A percentile compares a stretch with the other conserved stretches of the same genome.
These are phyloP conservation scores for Regulus satrapa DNA, from an alignment of 2,113 vertebrate species.

Conservation along the genomic window DNA sequence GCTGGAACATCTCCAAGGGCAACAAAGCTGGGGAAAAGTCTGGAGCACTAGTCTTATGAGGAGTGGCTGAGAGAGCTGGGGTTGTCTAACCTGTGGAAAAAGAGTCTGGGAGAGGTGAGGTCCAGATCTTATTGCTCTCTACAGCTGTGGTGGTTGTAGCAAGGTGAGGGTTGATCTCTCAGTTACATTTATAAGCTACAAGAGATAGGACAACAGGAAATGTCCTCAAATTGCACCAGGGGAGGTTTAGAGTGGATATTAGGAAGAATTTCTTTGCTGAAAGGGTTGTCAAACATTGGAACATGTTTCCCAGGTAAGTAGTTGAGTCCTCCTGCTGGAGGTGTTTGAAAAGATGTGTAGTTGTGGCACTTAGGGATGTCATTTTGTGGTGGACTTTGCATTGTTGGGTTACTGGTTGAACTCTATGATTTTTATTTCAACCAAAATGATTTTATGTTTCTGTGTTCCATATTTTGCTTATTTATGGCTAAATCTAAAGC, in stretches of 20 bases:
- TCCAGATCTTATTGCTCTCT: too few species aligned
- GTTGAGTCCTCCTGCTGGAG: background rate
- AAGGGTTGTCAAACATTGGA: background rate
- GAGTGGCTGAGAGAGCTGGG: background rate
- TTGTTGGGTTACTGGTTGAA: background rate
- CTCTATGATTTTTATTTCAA: background rate
- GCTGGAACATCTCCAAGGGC: background rate
- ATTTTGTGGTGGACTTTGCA: background rate
- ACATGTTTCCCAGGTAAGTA: background rate
- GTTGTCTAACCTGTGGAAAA: background rate
- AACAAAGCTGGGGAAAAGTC: accelerated
- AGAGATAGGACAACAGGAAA: background rate
- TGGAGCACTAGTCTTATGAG: background rate
- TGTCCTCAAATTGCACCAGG: background rate
- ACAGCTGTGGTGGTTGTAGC: background rate
- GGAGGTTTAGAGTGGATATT: background rate
- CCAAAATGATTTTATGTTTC: background rate
- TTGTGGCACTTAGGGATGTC: background rate
- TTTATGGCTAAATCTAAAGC: background rate
- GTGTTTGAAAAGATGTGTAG: background rate
- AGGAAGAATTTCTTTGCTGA: background rate
- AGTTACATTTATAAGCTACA: background rate
- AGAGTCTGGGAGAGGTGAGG: background rate
- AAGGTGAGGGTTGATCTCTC: background rate
- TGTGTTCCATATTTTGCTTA: background rate